Evolutionary conservation across 2,113 vertebrate genomes (phyloP).

Genomic region (Melanostigma gelatinosum): DNA sequence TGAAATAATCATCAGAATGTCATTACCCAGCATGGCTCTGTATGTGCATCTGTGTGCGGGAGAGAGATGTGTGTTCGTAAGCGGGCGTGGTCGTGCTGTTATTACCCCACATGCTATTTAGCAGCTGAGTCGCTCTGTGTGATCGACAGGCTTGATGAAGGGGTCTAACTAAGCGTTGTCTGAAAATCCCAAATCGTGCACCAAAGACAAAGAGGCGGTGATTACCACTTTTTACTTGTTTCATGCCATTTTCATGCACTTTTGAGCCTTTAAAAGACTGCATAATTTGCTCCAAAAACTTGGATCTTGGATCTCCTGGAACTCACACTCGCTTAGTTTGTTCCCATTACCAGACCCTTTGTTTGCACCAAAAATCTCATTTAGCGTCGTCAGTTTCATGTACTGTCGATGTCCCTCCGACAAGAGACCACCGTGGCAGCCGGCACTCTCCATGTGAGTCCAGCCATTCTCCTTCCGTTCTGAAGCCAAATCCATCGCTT

Average conservation of each 20-base stretch:
- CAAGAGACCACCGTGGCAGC: constrained; percentile 68
- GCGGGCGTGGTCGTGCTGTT: constrained; percentile 32
- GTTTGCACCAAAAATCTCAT: constrained; percentile 58
- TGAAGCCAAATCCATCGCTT: constrained; percentile 71
- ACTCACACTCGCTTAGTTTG: constrained; percentile 29
- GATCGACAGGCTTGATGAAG: constrained; percentile 49
- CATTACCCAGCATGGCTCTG: constrained; percentile 77
- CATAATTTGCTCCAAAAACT: constrained; percentile 15
- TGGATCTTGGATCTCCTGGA: constrained; percentile 53
- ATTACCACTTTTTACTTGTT: background rate
- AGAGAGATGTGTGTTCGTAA: constrained; percentile 46
- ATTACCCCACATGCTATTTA: constrained; percentile 55
- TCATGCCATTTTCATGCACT: background rate
- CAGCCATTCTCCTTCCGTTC: constrained; percentile 60
- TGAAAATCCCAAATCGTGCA: constrained; percentile 8
- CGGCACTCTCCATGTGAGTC: constrained; percentile 67
- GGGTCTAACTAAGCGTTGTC: background rate
- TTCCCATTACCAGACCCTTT: constrained; percentile 58
- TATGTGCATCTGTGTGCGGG: constrained; percentile 32
- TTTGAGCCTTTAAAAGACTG: constrained; percentile 5
- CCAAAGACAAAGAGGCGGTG: background rate
- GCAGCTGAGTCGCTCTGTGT: constrained; percentile 73
- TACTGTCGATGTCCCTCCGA: constrained; percentile 64
- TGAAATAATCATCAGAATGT: constrained; percentile 85
- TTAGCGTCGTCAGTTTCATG: constrained; percentile 56